Evolutionary conservation across 2,113 vertebrate species (phyloP), one percentile per base, ranked within the genome.

Genomic region (Daubentonia madagascariensis): DNA sequence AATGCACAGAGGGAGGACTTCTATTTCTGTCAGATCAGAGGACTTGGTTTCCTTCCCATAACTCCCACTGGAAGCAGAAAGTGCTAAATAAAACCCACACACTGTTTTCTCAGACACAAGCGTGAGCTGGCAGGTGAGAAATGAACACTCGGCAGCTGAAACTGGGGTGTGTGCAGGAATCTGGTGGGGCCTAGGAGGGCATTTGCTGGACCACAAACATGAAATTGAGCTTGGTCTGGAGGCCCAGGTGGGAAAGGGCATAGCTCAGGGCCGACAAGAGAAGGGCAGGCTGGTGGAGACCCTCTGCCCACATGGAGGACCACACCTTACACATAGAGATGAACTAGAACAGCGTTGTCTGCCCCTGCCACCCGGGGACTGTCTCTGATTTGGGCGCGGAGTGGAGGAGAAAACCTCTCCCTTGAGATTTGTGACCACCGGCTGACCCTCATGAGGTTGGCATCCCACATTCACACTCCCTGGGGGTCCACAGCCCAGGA

Each of bases 271-370:
- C 28, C 0, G 0, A 12, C 37, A 8, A 14, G 65, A 72, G 50
- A 59, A 50, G 52, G 32, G 7, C 10, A 37, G n/a, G 1, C 43
- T 0, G 1, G 32, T 18, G 3, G 50, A 52, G 52, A 14, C 3
- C 30, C 52, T 11, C 30, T 17, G 8, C 22, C 30, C 80, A 16
- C 20, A 4, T 0, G 14, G 9, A 16, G 61, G 52, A 18, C 54
- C 3, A 2, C 3, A 25, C 12, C 4, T 20, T 48, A 20, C 6
- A 35, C 3, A 0, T 0, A 8, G 52, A 50, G n/a, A 4, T 11
- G 10, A 30, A 22, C 14, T 18, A 5, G 40, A 2, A 12, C 8
- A 12, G 37, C 9, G 0, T 8, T 52, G 52, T 65, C 40, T 5
- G 17, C 1, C 43, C 22, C 5, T 0, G 0, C 7, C 80, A 3